Percentiles rank a stretch among this genome's conserved stretches.
Conservation (phyloP, 2,888 invertebrate species). For the Drosophila birchii region DNA sequence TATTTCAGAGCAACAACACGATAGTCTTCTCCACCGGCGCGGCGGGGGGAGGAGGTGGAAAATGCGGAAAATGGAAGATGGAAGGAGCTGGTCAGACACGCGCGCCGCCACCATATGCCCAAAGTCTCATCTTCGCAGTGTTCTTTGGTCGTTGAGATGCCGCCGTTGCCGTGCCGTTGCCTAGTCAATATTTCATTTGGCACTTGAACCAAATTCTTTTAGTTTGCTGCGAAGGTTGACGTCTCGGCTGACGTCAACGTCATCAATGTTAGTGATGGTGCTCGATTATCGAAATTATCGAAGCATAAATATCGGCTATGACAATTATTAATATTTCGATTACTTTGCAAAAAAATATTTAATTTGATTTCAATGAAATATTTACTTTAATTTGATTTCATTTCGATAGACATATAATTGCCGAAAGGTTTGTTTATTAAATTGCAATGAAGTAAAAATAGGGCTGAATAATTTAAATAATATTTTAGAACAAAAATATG, state of each 20-base stretch:
- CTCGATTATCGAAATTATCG: neutral
- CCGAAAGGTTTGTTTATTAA: neutral
- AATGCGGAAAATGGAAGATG: neutral
- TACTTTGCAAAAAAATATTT: neutral
- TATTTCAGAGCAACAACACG: constrained; percentile 64
- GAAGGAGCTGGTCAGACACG: constrained; percentile 51
- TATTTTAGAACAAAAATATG: too few species aligned
- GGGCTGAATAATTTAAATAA: too few species aligned
- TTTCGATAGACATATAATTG: neutral
- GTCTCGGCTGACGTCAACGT: constrained; percentile 27
- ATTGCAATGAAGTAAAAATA: neutral
- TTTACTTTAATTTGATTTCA: neutral
- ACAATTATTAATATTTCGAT: neutral
- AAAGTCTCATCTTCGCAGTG: constrained; percentile 58
- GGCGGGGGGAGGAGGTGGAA: neutral
- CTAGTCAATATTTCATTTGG: constrained; percentile 78
- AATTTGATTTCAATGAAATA: neutral
- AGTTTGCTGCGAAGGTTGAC: constrained; percentile 74
- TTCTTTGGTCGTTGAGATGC: constrained; percentile 22
- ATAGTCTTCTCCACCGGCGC: constrained; percentile 31
- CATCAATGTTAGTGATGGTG: constrained; percentile 29
- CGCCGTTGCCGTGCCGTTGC: constrained; percentile 40
- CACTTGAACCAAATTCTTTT: constrained; percentile 80
- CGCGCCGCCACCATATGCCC: constrained; percentile 68
- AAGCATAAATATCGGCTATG: neutral